These are phyloP conservation scores for Sandelia bainsii DNA, from an alignment of 2,797 vertebrate genomes.

Conservation along the genomic window DNA sequence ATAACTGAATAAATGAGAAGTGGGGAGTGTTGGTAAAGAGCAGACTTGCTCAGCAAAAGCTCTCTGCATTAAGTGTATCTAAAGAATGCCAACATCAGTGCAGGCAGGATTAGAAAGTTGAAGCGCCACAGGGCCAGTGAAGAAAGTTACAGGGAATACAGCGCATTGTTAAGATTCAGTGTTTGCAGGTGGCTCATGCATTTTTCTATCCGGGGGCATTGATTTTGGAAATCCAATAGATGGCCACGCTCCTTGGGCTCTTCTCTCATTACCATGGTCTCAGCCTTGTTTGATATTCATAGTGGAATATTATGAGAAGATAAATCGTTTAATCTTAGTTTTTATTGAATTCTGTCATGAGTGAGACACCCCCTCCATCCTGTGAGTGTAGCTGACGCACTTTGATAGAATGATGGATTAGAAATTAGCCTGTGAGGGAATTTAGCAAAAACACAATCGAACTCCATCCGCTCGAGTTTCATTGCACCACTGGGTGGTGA, in stretches of 20 bases:
- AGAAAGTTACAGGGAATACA: conserved; percentile 10
- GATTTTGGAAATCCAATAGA: conserved; percentile 78
- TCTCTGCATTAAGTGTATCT: conserved; percentile 26
- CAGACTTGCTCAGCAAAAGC: conserved; percentile 50
- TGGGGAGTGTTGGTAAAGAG: conserved; percentile 33
- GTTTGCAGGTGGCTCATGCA: conserved; percentile 70
- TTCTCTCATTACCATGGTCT: conserved; percentile 74
- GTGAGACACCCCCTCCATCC: conserved; percentile 56
- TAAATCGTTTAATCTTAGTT: conserved; percentile 81
- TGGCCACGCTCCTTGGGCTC: conserved; percentile 55
- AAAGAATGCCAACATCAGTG: conserved; percentile 24
- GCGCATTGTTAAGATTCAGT: conserved; percentile 47
- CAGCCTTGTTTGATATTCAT: conserved; percentile 77
- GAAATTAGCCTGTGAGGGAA: conserved; percentile 63
- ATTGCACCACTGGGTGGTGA: conserved; percentile 19
- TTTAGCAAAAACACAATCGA: conserved; percentile 62
- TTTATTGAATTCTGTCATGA: conserved; percentile 77
- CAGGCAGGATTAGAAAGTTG: conserved; percentile 40
- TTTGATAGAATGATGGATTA: conserved; percentile 79
- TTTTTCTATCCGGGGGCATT: conserved; percentile 67
- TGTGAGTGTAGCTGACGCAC: conserved; percentile 32
- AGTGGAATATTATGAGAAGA: conserved; percentile 79
- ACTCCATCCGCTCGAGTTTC: conserved; percentile 44
- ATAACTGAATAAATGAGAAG: conserved; percentile 48
- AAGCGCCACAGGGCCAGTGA: conserved; percentile 31